Evolutionary conservation across 2,113 vertebrate genomes (phyloP).

Genomic region (Planiliza haematocheilus): DNA sequence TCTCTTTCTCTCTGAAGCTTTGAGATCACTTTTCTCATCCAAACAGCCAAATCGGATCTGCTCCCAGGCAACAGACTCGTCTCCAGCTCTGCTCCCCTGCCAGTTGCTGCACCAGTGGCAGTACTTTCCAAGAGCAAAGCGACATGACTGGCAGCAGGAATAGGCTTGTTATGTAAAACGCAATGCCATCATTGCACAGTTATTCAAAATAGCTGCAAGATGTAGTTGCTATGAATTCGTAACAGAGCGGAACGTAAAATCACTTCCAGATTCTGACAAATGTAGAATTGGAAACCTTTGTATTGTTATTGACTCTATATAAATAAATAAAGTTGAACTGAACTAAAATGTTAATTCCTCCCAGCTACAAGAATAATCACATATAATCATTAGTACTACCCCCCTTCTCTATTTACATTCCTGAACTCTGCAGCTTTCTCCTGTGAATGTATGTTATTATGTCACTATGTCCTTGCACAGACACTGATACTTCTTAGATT

Average conservation of each 20-base stretch:
- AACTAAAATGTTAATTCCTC: constrained; percentile 35
- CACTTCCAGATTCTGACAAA: constrained; percentile 40
- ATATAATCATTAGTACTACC: constrained; percentile 23
- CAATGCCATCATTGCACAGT: constrained; percentile 19
- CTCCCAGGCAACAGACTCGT: constrained; percentile 70
- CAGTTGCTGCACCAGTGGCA: constrained; percentile 48
- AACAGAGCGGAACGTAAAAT: constrained; percentile 24
- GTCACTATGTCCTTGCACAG: too few relatives aligned
- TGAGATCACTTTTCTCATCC: constrained; percentile 66
- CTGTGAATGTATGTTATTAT: too few relatives aligned
- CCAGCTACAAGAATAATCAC: constrained; percentile 16
- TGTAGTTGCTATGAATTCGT: constrained; percentile 47
- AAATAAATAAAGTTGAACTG: too few relatives aligned
- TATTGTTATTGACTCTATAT: too few relatives aligned
- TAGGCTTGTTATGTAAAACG: constrained; percentile 66
- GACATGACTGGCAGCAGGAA: constrained; percentile 65
- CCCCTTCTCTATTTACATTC: not conserved
- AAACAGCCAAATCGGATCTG: constrained; percentile 77
- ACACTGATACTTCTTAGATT: constrained; percentile 8
- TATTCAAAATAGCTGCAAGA: constrained; percentile 70
- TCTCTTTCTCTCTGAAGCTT: constrained; percentile 70
- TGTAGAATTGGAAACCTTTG: constrained; percentile 18
- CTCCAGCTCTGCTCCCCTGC: constrained; percentile 68
- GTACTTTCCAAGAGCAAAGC: constrained; percentile 74
- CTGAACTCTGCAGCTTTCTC: too few relatives aligned